phyloP scores from a whole-genome alignment of 2,888 invertebrate genomes.

The Cremastinae sp. region DNA sequence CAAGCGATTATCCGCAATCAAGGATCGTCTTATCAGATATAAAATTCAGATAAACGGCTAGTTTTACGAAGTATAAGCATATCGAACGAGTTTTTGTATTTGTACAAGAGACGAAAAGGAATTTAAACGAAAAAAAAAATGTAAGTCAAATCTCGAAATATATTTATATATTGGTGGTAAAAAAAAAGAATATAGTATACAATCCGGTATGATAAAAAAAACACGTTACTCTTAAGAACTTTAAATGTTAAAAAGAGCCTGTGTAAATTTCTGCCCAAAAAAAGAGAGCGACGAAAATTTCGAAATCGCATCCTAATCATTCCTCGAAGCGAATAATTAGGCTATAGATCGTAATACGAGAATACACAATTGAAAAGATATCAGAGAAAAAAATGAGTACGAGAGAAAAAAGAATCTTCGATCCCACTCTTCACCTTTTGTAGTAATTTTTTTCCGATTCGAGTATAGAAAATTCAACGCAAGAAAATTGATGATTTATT shows the following conservation, averaged over 20 bases:
- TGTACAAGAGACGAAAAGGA: slow-evolving; percentile 57
- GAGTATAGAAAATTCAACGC: not conserved
- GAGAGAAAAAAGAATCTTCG: not conserved
- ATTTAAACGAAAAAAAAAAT: slow-evolving; percentile 53
- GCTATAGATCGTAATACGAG: slow-evolving; percentile 9
- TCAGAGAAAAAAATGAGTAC: slow-evolving; percentile 1
- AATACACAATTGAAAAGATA: slow-evolving; percentile 20
- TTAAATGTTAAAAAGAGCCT: slow-evolving; percentile 46
- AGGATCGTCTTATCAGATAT: slow-evolving; percentile 8
- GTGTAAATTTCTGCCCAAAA: slow-evolving; percentile 48
- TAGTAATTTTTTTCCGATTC: no score
- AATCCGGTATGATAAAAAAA: slow-evolving; percentile 33
- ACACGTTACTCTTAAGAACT: slow-evolving; percentile 26
- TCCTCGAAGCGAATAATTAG: slow-evolving; percentile 21
- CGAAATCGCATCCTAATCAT: slow-evolving; percentile 10
- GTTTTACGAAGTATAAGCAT: slow-evolving; percentile 69
- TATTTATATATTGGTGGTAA: slow-evolving; percentile 73
- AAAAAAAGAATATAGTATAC: slow-evolving; percentile 31
- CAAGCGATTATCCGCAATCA: no score
- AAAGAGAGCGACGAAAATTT: not conserved
- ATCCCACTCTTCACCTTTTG: no score
- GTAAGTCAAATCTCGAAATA: slow-evolving; percentile 67
- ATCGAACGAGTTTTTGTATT: slow-evolving; percentile 74
- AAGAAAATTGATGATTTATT: not conserved
- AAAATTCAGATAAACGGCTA: slow-evolving; percentile 56